These are phyloP conservation scores for Phalacrocorax aristotelis DNA, from an alignment of 2,113 vertebrate genomes.

Conservation along the genomic window DNA sequence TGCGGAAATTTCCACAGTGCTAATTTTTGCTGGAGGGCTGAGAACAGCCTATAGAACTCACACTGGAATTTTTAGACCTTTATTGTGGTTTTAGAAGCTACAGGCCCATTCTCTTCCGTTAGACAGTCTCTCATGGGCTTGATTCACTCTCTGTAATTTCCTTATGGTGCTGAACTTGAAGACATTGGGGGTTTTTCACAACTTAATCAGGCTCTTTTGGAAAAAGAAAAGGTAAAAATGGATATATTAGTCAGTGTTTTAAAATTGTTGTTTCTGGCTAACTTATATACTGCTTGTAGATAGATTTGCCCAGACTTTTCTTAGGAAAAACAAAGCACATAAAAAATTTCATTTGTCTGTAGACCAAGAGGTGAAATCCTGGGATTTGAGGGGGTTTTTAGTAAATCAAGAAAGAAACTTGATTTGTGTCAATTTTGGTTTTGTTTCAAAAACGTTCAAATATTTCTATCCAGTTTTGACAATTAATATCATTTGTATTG, in stretches of 20 bases:
- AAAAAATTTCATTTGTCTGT: not conserved
- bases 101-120: not conserved
- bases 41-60: not conserved
- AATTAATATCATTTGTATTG: not conserved
- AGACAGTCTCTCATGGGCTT: not conserved
- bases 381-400: not conserved
- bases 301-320: not conserved
- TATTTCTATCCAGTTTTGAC: not conserved
- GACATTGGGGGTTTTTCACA: not conserved
- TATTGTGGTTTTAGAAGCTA: not conserved
- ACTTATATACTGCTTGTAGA: not conserved
- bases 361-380: not conserved
- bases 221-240: not conserved
- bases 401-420: not conserved
- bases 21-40: conserved; percentile 4
- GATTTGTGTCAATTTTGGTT: not conserved
- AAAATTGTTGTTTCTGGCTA: not conserved
- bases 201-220: not conserved
- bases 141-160: conserved; percentile 33
- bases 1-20: not conserved
- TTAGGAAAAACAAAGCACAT: not conserved
- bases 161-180: conserved; percentile 16
- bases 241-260: not conserved
- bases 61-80: conserved; percentile 10
- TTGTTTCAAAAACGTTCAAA: not conserved